Conservation (phyloP, 2,888 invertebrate genomes). For the Colletes collaris region DNA sequence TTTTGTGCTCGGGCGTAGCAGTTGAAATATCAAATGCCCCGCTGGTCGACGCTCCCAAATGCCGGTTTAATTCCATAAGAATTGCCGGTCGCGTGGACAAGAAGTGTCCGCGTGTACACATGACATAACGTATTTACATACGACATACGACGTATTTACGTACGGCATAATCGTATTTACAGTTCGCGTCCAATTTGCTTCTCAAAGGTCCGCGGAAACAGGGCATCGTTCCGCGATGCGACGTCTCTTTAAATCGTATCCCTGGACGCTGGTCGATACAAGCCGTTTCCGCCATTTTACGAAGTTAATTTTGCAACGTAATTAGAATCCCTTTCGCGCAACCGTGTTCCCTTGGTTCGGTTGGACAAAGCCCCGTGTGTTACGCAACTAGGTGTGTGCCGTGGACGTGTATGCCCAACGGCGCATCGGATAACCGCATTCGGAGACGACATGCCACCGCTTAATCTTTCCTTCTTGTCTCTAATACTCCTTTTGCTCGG, state of each 20-base stretch:
- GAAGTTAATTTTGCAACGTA: constrained; percentile 63
- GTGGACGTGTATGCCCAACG: constrained; percentile 46
- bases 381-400: constrained; percentile 24
- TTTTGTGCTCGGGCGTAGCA: too few relatives aligned
- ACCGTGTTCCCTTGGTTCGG: constrained; percentile 31
- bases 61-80: constrained; percentile 3
- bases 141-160: too few relatives aligned
- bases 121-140: too few relatives aligned
- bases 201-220: constrained; percentile 38
- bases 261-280: constrained; percentile 22
- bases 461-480: constrained; percentile 56
- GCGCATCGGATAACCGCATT: constrained; percentile 42
- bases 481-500: constrained; percentile 32
- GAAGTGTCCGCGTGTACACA: constrained; percentile 9
- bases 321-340: constrained; percentile 57
- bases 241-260: constrained; percentile 31
- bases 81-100: constrained; percentile 16
- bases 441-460: constrained; percentile 49
- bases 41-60: neutral
- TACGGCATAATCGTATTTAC: constrained; percentile 45
- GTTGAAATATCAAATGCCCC: neutral
- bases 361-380: constrained; percentile 45
- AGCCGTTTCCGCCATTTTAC: constrained; percentile 48
- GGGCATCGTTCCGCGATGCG: constrained; percentile 3
- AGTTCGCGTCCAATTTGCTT: constrained; percentile 46